Percentiles rank a stretch among this genome's conserved stretches.
phyloP scores from a whole-genome alignment of 2,888 invertebrate species.

The Platycnemis pennipes region DNA sequence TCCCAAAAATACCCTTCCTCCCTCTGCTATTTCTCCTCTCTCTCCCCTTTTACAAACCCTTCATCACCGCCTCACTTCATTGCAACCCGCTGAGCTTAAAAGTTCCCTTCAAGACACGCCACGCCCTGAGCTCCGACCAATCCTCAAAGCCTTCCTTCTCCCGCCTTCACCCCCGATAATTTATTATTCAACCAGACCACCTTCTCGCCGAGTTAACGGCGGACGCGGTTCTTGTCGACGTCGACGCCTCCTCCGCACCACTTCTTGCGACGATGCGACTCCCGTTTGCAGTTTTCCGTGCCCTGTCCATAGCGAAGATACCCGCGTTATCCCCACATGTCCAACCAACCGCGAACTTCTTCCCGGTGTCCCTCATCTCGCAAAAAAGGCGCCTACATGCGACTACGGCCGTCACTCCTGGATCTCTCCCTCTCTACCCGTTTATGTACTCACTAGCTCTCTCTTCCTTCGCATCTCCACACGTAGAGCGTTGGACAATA shows the following conservation, averaged over 20 bases:
- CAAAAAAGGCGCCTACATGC: too few relatives aligned
- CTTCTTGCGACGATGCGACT: not conserved
- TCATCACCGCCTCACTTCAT: slow-evolving; percentile 21
- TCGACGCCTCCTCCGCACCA: not conserved
- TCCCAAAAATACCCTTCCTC: not conserved
- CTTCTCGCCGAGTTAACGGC: not conserved
- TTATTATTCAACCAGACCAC: not conserved
- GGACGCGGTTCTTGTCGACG: not conserved
- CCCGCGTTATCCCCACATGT: not conserved
- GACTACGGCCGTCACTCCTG: not conserved
- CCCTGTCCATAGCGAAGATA: too few relatives aligned
- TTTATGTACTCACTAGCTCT: too few relatives aligned
- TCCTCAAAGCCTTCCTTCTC: not conserved
- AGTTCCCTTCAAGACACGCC: slow-evolving; percentile 24
- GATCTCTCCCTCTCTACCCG: too few relatives aligned
- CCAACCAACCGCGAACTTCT: not conserved
- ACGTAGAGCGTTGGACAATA: too few relatives aligned
- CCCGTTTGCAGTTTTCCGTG: not conserved
- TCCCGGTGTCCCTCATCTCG: not conserved
- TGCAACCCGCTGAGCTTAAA: slow-evolving; percentile 20
- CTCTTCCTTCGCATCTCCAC: too few relatives aligned
- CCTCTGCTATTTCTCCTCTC: not conserved
- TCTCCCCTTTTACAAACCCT: not conserved
- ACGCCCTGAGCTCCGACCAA: not conserved
- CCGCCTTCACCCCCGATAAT: not conserved